Conservation (phyloP, 2,888 invertebrate genomes). For the Standfussiana lucernea region DNA sequence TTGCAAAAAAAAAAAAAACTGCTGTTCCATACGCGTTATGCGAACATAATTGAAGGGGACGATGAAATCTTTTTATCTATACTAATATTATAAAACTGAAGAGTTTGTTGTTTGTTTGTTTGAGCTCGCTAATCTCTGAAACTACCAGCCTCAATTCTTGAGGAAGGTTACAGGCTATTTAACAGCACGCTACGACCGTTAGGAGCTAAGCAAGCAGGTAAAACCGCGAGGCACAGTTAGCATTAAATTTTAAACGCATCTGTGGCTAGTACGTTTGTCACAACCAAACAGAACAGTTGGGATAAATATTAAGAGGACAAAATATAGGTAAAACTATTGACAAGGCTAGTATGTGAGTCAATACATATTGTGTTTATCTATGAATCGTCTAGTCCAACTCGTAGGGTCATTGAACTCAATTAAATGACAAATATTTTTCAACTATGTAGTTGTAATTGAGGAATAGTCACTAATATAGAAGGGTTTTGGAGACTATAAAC, state of each 20-base stretch:
- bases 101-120: background rate
- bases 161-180: background rate
- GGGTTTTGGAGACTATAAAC: no score
- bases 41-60: no score
- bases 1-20: no score
- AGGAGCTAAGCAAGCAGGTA: background rate
- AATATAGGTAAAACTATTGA: slow-evolving; percentile 17
- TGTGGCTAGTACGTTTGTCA: background rate
- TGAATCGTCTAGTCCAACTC: background rate
- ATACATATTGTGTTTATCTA: slow-evolving; percentile 14
- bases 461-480: background rate
- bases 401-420: slow-evolving; percentile 11
- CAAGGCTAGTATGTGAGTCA: slow-evolving; percentile 1
- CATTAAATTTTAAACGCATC: background rate
- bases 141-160: background rate
- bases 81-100: background rate
- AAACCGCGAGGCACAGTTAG: background rate
- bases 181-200: background rate
- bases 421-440: slow-evolving; percentile 28
- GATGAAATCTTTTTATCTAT: no score
- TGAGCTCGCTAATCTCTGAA: background rate
- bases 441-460: background rate
- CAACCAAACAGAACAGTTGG: background rate
- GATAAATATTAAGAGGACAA: background rate
- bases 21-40: no score